phyloP scores from a whole-genome alignment of 2,888 invertebrate genomes.

The Ligdia adustata region DNA sequence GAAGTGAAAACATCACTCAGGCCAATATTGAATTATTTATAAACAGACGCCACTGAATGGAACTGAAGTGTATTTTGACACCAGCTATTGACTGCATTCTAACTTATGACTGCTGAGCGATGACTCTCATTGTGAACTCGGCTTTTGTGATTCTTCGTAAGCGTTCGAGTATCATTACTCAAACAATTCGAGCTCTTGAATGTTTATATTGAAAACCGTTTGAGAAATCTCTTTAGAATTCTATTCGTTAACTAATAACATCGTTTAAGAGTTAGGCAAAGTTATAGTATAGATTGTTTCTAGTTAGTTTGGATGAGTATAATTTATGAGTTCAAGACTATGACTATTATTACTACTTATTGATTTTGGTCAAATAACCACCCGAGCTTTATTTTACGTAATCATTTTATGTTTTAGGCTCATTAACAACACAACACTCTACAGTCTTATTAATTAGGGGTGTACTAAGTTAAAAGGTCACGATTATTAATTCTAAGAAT shows the following conservation, averaged over 20 bases:
- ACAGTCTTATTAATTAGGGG: no score
- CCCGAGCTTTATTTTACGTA: no score
- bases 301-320: no score
- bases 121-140: conserved; percentile 60
- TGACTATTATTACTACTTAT: no score
- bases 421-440: no score
- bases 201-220: conserved; percentile 20
- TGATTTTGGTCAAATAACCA: no score
- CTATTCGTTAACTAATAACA: not conserved
- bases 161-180: conserved; percentile 43
- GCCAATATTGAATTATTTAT: conserved; percentile 78
- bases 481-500: no score
- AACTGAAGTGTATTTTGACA: conserved; percentile 69
- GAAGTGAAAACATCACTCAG: conserved; percentile 52
- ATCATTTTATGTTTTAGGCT: no score
- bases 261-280: not conserved
- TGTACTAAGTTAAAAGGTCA: no score
- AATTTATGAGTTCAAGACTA: no score
- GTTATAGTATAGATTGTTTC: no score
- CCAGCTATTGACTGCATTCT: conserved; percentile 73
- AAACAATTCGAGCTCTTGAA: conserved; percentile 25
- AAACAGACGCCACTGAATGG: conserved; percentile 69
- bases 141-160: conserved; percentile 53
- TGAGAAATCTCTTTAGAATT: conserved; percentile 7
- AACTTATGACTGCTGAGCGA: conserved; percentile 77